Evolutionary conservation across 2,888 invertebrate species (phyloP), one percentile per base, ranked within the genome.

Genomic region (Ganaspis brasiliensis): DNA sequence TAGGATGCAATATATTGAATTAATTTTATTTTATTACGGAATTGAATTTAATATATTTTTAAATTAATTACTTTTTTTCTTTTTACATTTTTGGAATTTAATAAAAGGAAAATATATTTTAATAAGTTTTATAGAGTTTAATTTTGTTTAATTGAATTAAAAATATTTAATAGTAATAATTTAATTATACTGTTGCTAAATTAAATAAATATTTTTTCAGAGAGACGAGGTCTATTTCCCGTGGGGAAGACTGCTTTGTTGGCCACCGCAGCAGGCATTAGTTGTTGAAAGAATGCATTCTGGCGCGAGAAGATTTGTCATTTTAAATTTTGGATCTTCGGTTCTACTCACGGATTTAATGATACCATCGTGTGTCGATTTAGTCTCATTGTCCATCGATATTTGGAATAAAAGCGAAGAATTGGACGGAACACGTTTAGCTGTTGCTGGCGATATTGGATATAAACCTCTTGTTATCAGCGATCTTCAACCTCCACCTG

Each of bases 201-300:
- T 16, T 5, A 16, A 52, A 52, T 52, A 9, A 52, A 5, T n/a
- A 19, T 52, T 52, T 52, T 52, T 49, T 70, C 84, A 91, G 90
- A 87, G 87, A 49, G 90, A 91, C 49, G 90, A 92, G 71, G 81
- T 87, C 81, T 85, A 90, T 79, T 94, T 95, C 74, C 94, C 96
- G 3, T 96, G 96, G 95, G 95, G 96, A 87, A 95, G 96, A 87
- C 92, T 97, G 72, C 93, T 98, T 83, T 94, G 96, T 78, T 94
- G 95, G 79, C 96, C 97, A 61, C 96, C 97, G 31, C 96, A 97
- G 82, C 97, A 97, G 87, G 95, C 96, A 84, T 93, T 98, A 78
- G 96, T 98, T 19, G 97, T 98, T 59, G 98, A 98, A 89, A 93
- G 98, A 76, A 97, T 98, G 96, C 97, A 98, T 92, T 97, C 98